These are phyloP conservation scores for Polyommatus icarus DNA, from an alignment of 2,888 invertebrate species.

Conservation along the genomic window DNA sequence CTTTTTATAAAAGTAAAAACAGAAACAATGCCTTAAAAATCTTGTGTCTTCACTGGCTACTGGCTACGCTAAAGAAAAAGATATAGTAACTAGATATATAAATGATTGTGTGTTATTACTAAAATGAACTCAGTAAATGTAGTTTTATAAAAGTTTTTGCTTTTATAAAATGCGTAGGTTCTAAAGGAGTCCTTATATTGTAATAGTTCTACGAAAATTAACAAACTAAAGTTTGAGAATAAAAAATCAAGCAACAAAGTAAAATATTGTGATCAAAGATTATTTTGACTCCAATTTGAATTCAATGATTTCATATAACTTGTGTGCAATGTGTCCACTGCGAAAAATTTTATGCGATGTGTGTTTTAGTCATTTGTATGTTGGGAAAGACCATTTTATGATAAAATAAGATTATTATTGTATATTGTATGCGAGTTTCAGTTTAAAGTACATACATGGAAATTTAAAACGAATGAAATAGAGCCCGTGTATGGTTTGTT, in stretches of 20 bases:
- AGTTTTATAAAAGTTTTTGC: background rate
- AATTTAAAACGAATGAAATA: background rate
- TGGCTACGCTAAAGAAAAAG: background rate
- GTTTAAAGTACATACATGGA: background rate
- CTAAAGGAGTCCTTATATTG: no score
- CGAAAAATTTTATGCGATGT: constrained; percentile 4
- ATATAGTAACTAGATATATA: background rate
- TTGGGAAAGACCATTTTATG: constrained; percentile 16
- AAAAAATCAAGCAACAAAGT: background rate
- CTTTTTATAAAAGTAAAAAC: background rate
- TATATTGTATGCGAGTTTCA: background rate
- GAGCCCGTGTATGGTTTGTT: background rate
- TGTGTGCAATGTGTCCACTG: background rate
- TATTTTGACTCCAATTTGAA: no score
- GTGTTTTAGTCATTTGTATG: constrained; percentile 24
- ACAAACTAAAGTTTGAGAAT: background rate
- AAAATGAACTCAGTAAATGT: background rate
- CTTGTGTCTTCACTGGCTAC: background rate
- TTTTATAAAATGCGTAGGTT: background rate
- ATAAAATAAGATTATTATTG: background rate
- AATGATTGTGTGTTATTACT: background rate
- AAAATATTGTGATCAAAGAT: no score
- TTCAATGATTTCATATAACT: background rate
- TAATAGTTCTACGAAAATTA: no score
- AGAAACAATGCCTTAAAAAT: background rate